Evolutionary conservation across 2,113 vertebrate genomes (phyloP).

Genomic region (Vicugna pacos): DNA sequence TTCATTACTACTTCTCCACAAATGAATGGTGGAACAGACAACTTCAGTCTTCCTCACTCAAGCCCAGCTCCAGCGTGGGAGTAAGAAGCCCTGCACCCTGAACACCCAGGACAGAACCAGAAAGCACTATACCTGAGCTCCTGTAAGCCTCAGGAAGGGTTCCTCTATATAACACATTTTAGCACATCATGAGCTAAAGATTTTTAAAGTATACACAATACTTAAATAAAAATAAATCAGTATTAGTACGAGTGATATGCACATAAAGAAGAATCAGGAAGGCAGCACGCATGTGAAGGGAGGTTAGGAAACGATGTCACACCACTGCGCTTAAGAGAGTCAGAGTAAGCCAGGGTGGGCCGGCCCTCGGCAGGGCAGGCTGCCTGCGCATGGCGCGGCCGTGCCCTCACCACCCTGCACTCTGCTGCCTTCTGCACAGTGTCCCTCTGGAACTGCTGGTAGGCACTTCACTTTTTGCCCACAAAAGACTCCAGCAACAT

Average conservation of each 20-base stretch:
- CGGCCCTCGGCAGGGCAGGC: not conserved
- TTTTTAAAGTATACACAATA: not conserved
- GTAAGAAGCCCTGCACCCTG: not conserved
- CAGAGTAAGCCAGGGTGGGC: not conserved
- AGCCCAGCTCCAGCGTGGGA: not conserved
- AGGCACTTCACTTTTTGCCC: not conserved
- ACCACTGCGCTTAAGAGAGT: not conserved
- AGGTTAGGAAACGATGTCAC: not conserved
- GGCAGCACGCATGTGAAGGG: rapidly evolving
- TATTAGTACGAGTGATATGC: not conserved
- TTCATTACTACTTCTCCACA: not conserved
- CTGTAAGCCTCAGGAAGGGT: not conserved
- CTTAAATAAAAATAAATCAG: not conserved
- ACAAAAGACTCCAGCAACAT: not conserved
- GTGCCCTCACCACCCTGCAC: not conserved
- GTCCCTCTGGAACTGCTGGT: not conserved
- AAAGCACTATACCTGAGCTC: not conserved
- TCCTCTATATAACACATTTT: not conserved
- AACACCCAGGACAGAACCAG: not conserved
- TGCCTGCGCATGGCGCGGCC: not conserved
- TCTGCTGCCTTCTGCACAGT: not conserved
- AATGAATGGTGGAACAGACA: not conserved
- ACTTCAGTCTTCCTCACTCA: not conserved
- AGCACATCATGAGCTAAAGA: not conserved
- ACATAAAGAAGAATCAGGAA: not conserved